Evolutionary conservation across 35 echinoderm and acorn worm species (phyloP).

Genomic region (Apostichopus californicus): DNA sequence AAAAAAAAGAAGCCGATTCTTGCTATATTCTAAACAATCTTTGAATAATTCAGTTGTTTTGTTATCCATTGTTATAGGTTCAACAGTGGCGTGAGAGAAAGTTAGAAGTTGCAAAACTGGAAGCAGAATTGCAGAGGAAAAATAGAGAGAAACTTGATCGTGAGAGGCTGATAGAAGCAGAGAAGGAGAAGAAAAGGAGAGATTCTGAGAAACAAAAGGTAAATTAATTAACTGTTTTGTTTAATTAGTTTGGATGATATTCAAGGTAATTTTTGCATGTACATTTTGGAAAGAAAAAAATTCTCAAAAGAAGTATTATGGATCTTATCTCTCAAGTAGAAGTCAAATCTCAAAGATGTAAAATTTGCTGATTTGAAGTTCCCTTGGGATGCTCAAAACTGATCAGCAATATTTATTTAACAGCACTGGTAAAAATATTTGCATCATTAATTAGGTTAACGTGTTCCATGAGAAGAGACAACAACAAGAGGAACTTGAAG

Average conservation of each 20-base stretch:
- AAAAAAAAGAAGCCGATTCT: not conserved
- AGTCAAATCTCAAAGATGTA: too few species aligned
- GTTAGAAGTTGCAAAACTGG: conserved; percentile 67
- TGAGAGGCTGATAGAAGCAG: conserved; percentile 54
- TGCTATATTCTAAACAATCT: not conserved
- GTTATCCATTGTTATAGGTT: conserved; percentile 39
- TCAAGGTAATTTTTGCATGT: too few species aligned
- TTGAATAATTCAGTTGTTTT: not conserved
- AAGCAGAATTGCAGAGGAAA: conserved; percentile 73
- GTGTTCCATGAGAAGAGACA: conserved; percentile 57
- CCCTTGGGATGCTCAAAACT: too few species aligned
- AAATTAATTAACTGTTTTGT: not conserved
- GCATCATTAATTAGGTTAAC: conserved; percentile 55
- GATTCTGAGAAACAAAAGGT: conserved; percentile 83
- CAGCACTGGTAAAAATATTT: not conserved
- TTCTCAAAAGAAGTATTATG: too few species aligned
- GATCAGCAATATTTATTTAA: not conserved
- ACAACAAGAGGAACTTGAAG: conserved; percentile 64
- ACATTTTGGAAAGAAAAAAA: too few species aligned
- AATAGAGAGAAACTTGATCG: conserved; percentile 59
- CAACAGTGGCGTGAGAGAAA: conserved; percentile 83
- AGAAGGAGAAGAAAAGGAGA: conserved; percentile 76
- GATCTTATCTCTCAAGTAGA: too few species aligned
- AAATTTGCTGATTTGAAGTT: too few species aligned
- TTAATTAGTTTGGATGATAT: too few species aligned